Evolutionary conservation across 1,140 invertebrate species (phyloP).

Genomic region (Eubasilissa regina): DNA sequence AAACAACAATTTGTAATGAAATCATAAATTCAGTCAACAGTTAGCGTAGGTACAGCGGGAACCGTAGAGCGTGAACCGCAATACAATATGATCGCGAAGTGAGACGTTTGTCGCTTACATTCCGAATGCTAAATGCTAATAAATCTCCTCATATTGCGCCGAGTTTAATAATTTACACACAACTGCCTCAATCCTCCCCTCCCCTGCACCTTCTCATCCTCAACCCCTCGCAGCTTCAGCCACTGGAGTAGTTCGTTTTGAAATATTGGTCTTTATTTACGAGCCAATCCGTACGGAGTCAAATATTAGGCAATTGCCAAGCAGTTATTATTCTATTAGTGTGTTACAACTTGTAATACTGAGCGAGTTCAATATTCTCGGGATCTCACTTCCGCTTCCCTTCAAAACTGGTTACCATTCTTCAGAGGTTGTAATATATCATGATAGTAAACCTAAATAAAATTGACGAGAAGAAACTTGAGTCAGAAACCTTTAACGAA

Average conservation of each 20-base stretch:
- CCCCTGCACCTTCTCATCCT: background rate
- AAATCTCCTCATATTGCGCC: slow-evolving; percentile 37
- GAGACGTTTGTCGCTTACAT: slow-evolving; percentile 34
- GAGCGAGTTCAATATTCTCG: too few relatives aligned
- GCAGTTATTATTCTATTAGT: slow-evolving; percentile 32
- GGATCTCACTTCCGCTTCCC: too few relatives aligned
- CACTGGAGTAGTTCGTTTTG: slow-evolving; percentile 27
- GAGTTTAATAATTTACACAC: slow-evolving; percentile 48
- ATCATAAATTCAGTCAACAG: too few relatives aligned
- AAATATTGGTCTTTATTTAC: slow-evolving; percentile 35
- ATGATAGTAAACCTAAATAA: too few relatives aligned
- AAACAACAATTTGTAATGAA: too few relatives aligned
- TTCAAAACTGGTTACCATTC: too few relatives aligned
- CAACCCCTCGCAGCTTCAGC: background rate
- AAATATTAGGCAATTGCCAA: slow-evolving; percentile 27
- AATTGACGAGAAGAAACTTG: too few relatives aligned
- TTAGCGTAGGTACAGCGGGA: too few relatives aligned
- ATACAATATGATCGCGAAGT: slow-evolving; percentile 2
- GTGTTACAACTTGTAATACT: background rate
- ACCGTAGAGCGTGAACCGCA: background rate
- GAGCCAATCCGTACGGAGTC: slow-evolving; percentile 31
- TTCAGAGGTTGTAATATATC: too few relatives aligned
- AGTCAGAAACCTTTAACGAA: too few relatives aligned
- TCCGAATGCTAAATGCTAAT: slow-evolving; percentile 44
- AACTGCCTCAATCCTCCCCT: slow-evolving; percentile 35